Base-by-base conservation (phyloP, 1,140 invertebrate species). In the Ditylenchus dipsaci region DNA sequence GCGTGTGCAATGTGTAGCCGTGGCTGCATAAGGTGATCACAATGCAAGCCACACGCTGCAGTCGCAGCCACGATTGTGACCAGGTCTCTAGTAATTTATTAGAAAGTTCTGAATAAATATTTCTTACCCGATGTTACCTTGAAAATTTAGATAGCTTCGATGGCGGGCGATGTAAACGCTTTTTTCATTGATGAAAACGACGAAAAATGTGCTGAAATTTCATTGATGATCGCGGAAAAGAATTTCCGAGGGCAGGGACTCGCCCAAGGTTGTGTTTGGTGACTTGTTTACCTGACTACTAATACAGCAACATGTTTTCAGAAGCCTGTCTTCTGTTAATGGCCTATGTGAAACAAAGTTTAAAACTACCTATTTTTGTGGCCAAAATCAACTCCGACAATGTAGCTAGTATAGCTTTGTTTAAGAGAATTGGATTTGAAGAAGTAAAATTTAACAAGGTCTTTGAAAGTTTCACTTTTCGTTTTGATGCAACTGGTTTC, bases 161-260 rank as follows among this genome's bases (percentile, higher is more conserved):
- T 75, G 70, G 71, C 42, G 26, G 29, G 58, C 13, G 49, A 72
- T 58, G 29, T 69, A 42, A 66, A 66, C 57, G 63, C 30, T 11
- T 73, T 73, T 70, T 11, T 70, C 19, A 26, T 45, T 3, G 62
- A 45, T 0, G 60, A 67, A 29, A 42, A 43, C 1, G 29, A 42
- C n/a, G 33, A 15, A 11, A 30, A 69, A 72, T 71, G 68, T 42
- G 47, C 70, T n/a, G 69, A 71, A 58, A 29, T 71, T 38, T 71
- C 69, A 17, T 70, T 71, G 13, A 71, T 71, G 69, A 27, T 71
- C 17, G 69, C 69, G 15, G 69, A 71, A 58, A 17, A 47, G 8
- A 58, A 56, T 29, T 74, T 68, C 56, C 26, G 71, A 49, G 33
- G 47, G 19, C 43, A 47, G 1, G 69, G 69, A 21, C 59, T 71